Base-by-base conservation (phyloP, 2,797 vertebrate species). In the Molossus molossus region DNA sequence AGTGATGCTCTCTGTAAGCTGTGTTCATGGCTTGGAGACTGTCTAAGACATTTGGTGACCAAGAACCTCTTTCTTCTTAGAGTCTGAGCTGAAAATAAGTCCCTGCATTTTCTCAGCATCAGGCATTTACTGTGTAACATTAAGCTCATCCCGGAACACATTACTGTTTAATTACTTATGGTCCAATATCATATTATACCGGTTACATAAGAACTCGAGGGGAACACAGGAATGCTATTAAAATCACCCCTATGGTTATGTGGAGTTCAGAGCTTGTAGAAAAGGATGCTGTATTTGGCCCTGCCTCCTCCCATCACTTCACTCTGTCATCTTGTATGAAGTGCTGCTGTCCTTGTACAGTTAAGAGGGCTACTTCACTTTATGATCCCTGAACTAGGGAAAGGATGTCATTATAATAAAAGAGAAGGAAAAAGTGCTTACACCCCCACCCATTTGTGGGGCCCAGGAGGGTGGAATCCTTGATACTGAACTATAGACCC, bases 141-240 rank as follows among this genome's bases (percentile, higher is more conserved):
- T 88, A 93, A 83, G 50, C 15, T 57, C 27, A 90, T 94, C 62
- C 76, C 53, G 40, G 72, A 81, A 60, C 6, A 14, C 15, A 64
- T 87, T 93, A 72, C 15, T 75, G 40, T 73, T 92, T 96, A 92
- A 93, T 93, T 95, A 58, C 80, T 90, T 87, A 87, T 57, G 87
- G 50, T n/a, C 69, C 81, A 79, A 0, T 92, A 94, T 58, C 70
- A 40, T 80, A 27, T 57, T 5, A 58, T 23, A 75, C 40, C 0
- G 14, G 25, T 94, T 94, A 73, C 21, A 15, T 53, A 84, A 75
- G 65, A 73, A 82, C 14, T 82, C 3, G 2, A 5, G 9, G 53
- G 57, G 27, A 87, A 62, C 25, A 80, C 18, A 8, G 14, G 14
- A n/a, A 91, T 75, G 25, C 60, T 77, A 25, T 70, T 81, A 79